These are phyloP conservation scores for Leptodirus hochenwartii DNA, from an alignment of 2,888 invertebrate genomes.

Conservation along the genomic window DNA sequence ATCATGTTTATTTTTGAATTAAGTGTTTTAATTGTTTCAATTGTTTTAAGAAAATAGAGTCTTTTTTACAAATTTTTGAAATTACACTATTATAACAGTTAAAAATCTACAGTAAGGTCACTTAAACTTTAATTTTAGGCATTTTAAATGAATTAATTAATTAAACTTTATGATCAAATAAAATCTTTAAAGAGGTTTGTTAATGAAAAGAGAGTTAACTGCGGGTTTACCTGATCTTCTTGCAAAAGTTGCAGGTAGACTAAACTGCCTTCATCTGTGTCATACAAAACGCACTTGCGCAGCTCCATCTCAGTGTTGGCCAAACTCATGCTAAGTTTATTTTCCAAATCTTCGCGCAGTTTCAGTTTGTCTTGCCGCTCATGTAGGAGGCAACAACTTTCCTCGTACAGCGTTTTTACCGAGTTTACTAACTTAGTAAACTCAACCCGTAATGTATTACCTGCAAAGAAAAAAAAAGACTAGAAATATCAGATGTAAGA, in stretches of 20 bases:
- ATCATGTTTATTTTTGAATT: too few species aligned
- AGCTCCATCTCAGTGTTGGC: conserved; percentile 54
- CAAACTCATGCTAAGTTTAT: conserved; percentile 44
- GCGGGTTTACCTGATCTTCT: conserved; percentile 34
- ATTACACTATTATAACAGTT: neutral
- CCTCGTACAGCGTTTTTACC: conserved; percentile 48
- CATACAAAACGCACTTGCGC: conserved; percentile 45
- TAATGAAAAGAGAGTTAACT: conserved; percentile 9
- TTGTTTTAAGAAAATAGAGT: neutral
- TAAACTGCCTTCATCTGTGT: conserved; percentile 32
- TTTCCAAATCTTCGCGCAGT: conserved; percentile 46
- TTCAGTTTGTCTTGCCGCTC: conserved; percentile 47
- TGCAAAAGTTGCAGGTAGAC: conserved; percentile 36
- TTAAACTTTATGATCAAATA: conserved; percentile 4
- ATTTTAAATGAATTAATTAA: conserved; percentile 2
- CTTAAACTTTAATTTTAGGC: conserved; percentile 3
- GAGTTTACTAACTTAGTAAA: conserved; percentile 57
- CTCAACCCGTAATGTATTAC: conserved; percentile 34
- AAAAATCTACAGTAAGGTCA: conserved; percentile 3
- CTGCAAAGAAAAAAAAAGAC: too few species aligned
- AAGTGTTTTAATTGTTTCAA: conserved; percentile 1
- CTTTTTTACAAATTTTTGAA: conserved; percentile 2
- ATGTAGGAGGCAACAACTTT: conserved; percentile 48
- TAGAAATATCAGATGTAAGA: too few species aligned
- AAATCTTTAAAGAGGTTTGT: neutral